Evolutionary conservation across 2,888 invertebrate species (phyloP).

Genomic region (Troides helena): DNA sequence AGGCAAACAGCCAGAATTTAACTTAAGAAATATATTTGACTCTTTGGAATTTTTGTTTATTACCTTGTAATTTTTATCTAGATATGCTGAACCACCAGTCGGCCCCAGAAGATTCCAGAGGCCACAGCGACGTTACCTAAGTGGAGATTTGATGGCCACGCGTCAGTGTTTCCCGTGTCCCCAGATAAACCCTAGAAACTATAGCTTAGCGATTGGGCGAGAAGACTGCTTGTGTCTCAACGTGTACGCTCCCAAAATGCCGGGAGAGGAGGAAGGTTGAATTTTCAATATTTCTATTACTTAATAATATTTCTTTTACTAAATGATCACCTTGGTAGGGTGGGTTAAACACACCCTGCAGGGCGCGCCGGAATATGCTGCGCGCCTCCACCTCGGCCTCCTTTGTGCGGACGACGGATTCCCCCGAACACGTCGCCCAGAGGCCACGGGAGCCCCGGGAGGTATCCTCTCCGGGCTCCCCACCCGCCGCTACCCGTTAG

Average conservation of each 20-base stretch:
- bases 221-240: constrained; percentile 89
- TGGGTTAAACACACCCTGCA: no score
- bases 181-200: constrained; percentile 56
- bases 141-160: constrained; percentile 61
- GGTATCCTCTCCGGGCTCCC: no score
- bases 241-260: constrained; percentile 87
- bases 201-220: constrained; percentile 56
- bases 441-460: no score
- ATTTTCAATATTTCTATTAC: neutral
- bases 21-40: neutral
- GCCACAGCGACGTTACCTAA: constrained; percentile 61
- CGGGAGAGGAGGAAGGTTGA: constrained; percentile 77
- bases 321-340: no score
- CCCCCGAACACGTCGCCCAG: no score
- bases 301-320: neutral
- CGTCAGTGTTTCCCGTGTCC: constrained; percentile 62
- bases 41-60: neutral
- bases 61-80: constrained; percentile 33
- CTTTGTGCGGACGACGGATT: no score
- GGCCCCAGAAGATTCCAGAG: constrained; percentile 67
- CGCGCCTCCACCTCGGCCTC: no score
- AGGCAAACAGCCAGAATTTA: no score
- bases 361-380: no score
- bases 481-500: no score
- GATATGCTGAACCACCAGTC: constrained; percentile 75